Base-by-base conservation (phyloP, 2,113 vertebrate genomes). In the Rhea pennata region DNA sequence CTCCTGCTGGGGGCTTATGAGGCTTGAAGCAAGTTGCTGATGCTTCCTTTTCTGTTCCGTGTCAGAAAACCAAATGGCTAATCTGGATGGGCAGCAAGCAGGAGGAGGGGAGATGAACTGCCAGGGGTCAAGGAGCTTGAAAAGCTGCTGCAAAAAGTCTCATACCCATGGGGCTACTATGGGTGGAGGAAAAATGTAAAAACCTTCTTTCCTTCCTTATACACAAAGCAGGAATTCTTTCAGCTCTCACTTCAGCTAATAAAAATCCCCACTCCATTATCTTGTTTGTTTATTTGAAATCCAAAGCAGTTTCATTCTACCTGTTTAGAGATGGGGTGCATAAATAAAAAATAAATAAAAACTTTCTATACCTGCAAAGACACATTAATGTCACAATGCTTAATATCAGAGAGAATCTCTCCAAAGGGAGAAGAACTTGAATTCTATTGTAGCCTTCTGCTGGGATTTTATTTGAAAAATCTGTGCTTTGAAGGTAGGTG, bases 81-180 rank as follows among this genome's bases (percentile, higher is more conserved):
- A 4, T 50, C 39, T 72, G 29, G 31, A 51, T 5, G 5, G 26
- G 5, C 36, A 36, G 0, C 0, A 8, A 0, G 26, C 7, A 36
- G n/a, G 26, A 42, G 12, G 74, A 27, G 19, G 7, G 12, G 33
- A 53, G 31, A 19, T 11, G 40, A 26, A 26, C 15, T 72, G 7
- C 21, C 13, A 50, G 20, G 24, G 61, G 27, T 9, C 9, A 42
- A 61, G 40, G 10, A 24, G 8, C 20, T 12, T 72, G 46, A 33
- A 48, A 88, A 51, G 27, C 61, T 84, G 62, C 17, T 69, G 21
- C 53, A 11, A 33, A 65, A 58, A 62, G 9, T 12, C 8, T 20
- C 0, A 4, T 44, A 61, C 33, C 66, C 16, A 58, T 4, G 29
- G 42, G 31, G 16, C 73, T 85, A 73, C 6, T 66, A 4, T 40